Evolutionary conservation across 2,797 vertebrate genomes (phyloP).

Genomic region (Rhabdophis nuchalis): DNA sequence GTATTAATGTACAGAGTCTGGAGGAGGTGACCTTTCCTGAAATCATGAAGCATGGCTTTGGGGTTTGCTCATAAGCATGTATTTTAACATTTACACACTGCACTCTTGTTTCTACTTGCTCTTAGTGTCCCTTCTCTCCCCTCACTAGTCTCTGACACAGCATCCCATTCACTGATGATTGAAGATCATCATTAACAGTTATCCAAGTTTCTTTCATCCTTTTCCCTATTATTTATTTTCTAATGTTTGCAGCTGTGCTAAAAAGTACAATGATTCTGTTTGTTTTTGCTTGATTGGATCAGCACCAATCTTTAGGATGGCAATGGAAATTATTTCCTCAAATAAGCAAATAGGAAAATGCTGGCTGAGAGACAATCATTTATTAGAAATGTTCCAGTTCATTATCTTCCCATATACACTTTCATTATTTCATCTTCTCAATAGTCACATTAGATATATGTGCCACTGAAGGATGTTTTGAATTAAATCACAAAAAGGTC

Average conservation of each 20-base stretch:
- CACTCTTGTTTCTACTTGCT: neutral
- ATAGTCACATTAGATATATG: neutral
- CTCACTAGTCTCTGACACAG: neutral
- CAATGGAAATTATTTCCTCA: slow-evolving; percentile 9
- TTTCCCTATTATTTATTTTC: neutral
- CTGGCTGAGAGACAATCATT: neutral
- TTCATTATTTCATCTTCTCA: neutral
- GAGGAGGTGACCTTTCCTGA: neutral
- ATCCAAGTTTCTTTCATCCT: neutral
- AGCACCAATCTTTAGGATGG: neutral
- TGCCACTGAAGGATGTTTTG: neutral
- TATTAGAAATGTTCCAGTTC: slow-evolving; percentile 24
- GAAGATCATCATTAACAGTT: neutral
- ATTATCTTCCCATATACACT: slow-evolving; percentile 16
- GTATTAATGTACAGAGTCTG: neutral
- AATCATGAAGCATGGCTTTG: neutral
- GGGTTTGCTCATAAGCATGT: neutral
- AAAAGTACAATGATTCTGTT: neutral
- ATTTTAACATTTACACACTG: neutral
- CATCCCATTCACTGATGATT: neutral
- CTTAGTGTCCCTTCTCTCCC: neutral
- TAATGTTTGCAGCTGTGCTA: neutral
- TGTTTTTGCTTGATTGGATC: neutral
- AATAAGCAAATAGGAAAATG: slow-evolving; percentile 14
- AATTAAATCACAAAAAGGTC: slow-evolving; percentile 5